A percentile compares a stretch with the other conserved stretches of the same genome.
phyloP scores from a whole-genome alignment of 2,797 vertebrate species.

The Siniperca undulata region DNA sequence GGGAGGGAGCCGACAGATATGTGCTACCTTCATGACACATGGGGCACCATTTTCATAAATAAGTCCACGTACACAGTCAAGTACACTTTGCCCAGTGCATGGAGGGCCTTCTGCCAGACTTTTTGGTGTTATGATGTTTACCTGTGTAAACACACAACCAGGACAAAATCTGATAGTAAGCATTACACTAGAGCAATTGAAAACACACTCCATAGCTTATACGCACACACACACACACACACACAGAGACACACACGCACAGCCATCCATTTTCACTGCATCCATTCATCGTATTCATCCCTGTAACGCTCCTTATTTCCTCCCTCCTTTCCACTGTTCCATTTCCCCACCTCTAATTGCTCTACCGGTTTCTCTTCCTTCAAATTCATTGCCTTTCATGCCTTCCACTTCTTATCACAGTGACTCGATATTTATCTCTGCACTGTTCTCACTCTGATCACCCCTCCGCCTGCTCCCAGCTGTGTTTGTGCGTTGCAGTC shows the following conservation, averaged over 20 bases:
- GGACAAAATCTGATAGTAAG: constrained; percentile 3
- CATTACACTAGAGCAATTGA: constrained; percentile 8
- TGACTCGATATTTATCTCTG: constrained; percentile 70
- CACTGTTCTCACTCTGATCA: constrained; percentile 63
- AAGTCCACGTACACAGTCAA: neutral
- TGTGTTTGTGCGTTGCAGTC: constrained; percentile 72
- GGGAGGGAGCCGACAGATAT: neutral
- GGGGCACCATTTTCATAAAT: neutral
- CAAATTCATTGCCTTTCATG: constrained; percentile 71
- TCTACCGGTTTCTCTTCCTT: constrained; percentile 61
- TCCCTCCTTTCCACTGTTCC: constrained; percentile 54
- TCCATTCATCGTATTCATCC: constrained; percentile 57
- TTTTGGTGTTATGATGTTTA: constrained; percentile 1
- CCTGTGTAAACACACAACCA: neutral
- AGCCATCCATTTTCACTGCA: constrained; percentile 42
- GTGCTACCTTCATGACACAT: neutral
- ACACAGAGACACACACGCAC: neutral
- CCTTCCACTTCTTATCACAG: constrained; percentile 66
- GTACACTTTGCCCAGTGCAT: neutral
- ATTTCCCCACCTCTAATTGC: constrained; percentile 75
- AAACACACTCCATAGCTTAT: constrained; percentile 14
- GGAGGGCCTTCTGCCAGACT: neutral
- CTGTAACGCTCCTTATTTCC: constrained; percentile 48
- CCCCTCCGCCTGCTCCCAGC: constrained; percentile 70
- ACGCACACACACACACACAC: neutral